Evolutionary conservation across 2,888 invertebrate genomes (phyloP).

Genomic region (Lithodes maja): DNA sequence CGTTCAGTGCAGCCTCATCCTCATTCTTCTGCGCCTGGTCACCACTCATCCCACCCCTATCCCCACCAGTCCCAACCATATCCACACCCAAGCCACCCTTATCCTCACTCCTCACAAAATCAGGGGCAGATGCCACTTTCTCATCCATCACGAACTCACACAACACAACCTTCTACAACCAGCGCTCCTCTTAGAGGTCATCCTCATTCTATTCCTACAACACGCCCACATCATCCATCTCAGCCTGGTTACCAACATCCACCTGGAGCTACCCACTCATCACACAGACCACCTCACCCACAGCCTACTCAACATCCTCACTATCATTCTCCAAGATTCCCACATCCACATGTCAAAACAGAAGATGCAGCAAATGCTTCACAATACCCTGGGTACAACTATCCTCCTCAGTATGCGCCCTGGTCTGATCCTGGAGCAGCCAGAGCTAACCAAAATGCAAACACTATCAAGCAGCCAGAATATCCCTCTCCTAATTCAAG

Average conservation of each 20-base stretch:
- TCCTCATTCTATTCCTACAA: conserved; percentile 3
- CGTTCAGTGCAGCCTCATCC: conserved; percentile 20
- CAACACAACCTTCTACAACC: conserved; percentile 14
- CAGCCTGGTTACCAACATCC: conserved; percentile 24
- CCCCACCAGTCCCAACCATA: conserved; percentile 36
- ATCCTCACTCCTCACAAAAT: conserved; percentile 36
- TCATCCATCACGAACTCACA: conserved; percentile 17
- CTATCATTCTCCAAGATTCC: conserved; percentile 35
- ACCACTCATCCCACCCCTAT: conserved; percentile 32
- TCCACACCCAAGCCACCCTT: conserved; percentile 32
- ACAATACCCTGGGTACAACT: conserved; percentile 41
- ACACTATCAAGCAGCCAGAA: conserved; percentile 11
- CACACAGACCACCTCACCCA: conserved; percentile 47
- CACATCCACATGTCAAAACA: conserved; percentile 48
- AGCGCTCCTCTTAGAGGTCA: background rate
- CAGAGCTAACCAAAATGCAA: conserved; percentile 29
- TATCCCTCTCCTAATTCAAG: conserved; percentile 11
- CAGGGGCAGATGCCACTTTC: conserved; percentile 10
- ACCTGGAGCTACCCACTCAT: conserved; percentile 18
- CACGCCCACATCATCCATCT: conserved; percentile 33
- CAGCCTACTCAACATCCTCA: conserved; percentile 39
- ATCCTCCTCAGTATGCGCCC: conserved; percentile 19
- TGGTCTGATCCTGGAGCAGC: conserved; percentile 28
- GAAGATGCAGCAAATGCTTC: conserved; percentile 34
- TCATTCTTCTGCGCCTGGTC: background rate